Evolutionary conservation across 2,797 vertebrate species (phyloP), one percentile per base, ranked within the genome.

Genomic region (Crax fasciolata): DNA sequence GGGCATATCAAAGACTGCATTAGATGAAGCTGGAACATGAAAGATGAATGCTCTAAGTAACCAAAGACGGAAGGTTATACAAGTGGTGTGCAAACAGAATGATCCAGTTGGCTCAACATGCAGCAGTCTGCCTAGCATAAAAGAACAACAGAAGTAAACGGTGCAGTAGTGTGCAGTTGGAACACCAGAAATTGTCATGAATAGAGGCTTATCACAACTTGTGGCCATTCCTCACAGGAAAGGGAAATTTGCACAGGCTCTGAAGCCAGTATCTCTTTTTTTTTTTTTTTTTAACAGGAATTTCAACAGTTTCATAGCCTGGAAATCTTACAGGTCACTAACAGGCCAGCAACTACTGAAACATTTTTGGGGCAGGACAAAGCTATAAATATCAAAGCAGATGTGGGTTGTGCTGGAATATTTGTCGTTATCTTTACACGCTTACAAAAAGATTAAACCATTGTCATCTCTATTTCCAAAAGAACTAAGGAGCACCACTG

Each of bases 371-470:
- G 75, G 52, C 28, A 39, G 55, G 52, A 54, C 46, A 66, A 51
- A 70, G 21, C 75, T 74, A 55, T 82, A 87, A 84, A 77, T 84
- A 59, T 30, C 75, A 39, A 74, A 49, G 51, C 18, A 68, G 39
- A 11, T 72, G 32, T 25, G n/a, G 32, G 6, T 76, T 72, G 52
- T 80, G 54, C 44, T 46, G 59, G 35, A 57, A 43, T 84, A 55
- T 39, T 52, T 77, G 41, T 70, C 2, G 1, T 44, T 15, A 8
- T 84, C 81, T 90, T 65, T 30, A 61, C 55, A 74, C 11, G 7
- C 6, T 48, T 61, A 38, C 48, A 57, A 74, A 83, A 49, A 48
- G 44, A 58, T 59, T 35, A 59, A 72, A 48, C 25, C 35, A 20
- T 65, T 75, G 28, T 68, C 54, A 54, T 18, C 35, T 79, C 1